These are phyloP conservation scores for Myocastor coypus DNA, from an alignment of 2,113 vertebrate genomes.

Conservation along the genomic window DNA sequence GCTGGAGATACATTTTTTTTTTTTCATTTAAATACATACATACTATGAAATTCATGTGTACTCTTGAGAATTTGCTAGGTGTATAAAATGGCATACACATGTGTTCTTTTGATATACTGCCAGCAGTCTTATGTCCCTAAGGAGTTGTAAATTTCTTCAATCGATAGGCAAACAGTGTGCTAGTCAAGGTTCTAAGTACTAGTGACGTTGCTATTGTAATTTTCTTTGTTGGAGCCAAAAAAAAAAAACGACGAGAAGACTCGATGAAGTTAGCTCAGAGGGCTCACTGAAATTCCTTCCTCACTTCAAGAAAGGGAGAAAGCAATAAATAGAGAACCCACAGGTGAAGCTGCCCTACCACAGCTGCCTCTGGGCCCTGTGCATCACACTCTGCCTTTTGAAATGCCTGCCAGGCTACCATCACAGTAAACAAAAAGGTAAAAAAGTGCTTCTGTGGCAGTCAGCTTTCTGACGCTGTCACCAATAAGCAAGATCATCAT, in stretches of 20 bases:
- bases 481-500: not conserved
- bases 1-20: not conserved
- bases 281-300: too few species aligned
- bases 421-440: not conserved
- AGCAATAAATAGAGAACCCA: too few species aligned
- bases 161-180: not conserved
- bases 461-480: not conserved
- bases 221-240: too few species aligned
- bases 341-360: too few species aligned
- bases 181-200: not conserved
- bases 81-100: not conserved
- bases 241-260: too few species aligned
- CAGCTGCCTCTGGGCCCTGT: too few species aligned
- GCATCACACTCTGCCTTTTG: too few species aligned
- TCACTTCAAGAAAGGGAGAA: too few species aligned
- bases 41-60: not conserved
- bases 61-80: not conserved
- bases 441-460: not conserved
- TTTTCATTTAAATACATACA: not conserved
- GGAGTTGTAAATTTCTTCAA: constrained; percentile 6
- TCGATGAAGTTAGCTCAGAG: too few species aligned
- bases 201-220: too few species aligned
- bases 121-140: not conserved
- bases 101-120: not conserved
- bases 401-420: too few species aligned